These are phyloP conservation scores for Zootermopsis nevadensis DNA, from an alignment of 2,888 invertebrate species.

Conservation along the genomic window DNA sequence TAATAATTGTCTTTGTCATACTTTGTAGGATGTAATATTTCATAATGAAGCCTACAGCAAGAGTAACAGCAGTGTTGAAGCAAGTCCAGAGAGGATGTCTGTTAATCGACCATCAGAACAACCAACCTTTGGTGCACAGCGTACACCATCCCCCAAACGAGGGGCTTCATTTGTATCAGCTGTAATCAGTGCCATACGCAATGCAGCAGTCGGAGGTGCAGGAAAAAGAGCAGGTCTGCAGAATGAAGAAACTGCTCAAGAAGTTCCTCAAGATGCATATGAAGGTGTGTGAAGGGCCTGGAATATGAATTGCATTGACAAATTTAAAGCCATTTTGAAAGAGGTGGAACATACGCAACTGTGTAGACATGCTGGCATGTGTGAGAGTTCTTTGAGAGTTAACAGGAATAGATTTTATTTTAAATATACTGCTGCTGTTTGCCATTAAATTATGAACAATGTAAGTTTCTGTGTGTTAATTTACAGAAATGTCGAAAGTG, in stretches of 20 bases:
- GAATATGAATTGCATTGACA: no score
- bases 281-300: neutral
- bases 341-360: no score
- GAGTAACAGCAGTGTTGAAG: constrained; percentile 77
- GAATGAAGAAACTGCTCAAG: neutral
- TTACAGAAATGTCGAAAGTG: neutral
- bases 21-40: constrained; percentile 76
- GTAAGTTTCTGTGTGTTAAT: neutral
- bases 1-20: constrained; percentile 39
- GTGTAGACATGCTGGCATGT: no score
- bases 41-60: constrained; percentile 83
- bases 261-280: neutral
- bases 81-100: constrained; percentile 68
- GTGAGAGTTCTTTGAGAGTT: no score
- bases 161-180: constrained; percentile 78
- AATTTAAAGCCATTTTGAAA: no score
- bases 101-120: constrained; percentile 47
- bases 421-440: neutral
- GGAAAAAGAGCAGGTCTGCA: neutral
- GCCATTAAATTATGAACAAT: neutral
- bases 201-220: constrained; percentile 43
- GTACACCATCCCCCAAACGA: constrained; percentile 70
- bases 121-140: constrained; percentile 12
- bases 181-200: constrained; percentile 76
- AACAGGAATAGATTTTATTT: no score